Conservation (phyloP, 1,140 invertebrate species). For the Papilio polytes region DNA sequence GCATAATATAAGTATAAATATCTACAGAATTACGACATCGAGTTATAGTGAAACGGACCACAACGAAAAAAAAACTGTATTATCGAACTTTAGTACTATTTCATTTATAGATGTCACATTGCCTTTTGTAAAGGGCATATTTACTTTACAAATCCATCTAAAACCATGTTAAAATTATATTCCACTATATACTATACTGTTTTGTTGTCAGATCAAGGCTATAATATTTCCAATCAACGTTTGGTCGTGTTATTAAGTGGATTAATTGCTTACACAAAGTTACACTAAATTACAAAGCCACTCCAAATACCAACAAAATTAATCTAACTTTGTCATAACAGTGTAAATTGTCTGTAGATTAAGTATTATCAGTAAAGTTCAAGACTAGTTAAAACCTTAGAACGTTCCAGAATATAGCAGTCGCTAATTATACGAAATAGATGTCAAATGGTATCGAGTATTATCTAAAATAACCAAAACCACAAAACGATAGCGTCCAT, state of each 20-base stretch:
- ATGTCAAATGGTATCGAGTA: not conserved
- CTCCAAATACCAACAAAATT: slow-evolving; percentile 7
- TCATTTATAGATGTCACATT: too few species aligned
- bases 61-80: too few species aligned
- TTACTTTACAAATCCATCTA: not conserved
- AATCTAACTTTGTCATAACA: slow-evolving; percentile 25
- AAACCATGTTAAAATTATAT: not conserved
- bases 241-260: not conserved
- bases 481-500: not conserved
- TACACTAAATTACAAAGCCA: slow-evolving; percentile 20
- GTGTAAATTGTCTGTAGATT: slow-evolving; percentile 18
- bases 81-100: too few species aligned
- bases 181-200: not conserved
- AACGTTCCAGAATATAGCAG: not conserved
- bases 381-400: slow-evolving; percentile 6
- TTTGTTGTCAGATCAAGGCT: not conserved
- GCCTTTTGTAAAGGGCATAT: too few species aligned
- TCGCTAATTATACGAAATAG: not conserved
- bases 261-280: slow-evolving; percentile 17
- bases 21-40: too few species aligned
- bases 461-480: not conserved
- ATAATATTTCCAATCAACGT: slow-evolving; percentile 10
- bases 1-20: too few species aligned
- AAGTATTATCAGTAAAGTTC: slow-evolving; percentile 10
- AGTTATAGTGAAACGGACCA: too few species aligned